A percentile compares a stretch with the other conserved stretches of the same genome.
phyloP scores from a whole-genome alignment of 2,888 invertebrate genomes.

The Cantharis rustica region DNA sequence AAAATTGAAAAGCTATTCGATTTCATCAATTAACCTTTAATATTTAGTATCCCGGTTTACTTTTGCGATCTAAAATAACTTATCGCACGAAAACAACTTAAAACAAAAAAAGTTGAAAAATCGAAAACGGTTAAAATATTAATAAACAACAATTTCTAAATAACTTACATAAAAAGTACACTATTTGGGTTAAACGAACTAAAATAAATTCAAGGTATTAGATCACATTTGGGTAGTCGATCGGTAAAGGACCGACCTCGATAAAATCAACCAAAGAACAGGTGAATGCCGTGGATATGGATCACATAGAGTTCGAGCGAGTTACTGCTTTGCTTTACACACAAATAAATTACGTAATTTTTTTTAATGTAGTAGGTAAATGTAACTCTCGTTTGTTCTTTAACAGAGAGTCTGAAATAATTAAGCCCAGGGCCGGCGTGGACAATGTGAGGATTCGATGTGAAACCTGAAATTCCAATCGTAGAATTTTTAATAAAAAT shows the following conservation, averaged over 20 bases:
- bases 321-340: background rate
- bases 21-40: background rate
- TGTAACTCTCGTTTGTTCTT: background rate
- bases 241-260: slow-evolving; percentile 20
- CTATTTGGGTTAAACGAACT: slow-evolving; percentile 5
- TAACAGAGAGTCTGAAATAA: background rate
- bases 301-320: background rate
- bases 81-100: background rate
- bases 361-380: background rate
- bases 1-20: background rate
- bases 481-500: too few relatives aligned
- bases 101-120: background rate
- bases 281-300: slow-evolving; percentile 13
- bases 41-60: background rate
- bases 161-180: background rate
- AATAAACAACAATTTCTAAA: background rate
- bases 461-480: background rate
- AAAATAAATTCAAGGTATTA: background rate
- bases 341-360: background rate
- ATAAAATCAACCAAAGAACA: slow-evolving; percentile 4
- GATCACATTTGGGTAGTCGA: background rate
- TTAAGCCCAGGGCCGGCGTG: background rate
- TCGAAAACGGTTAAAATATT: background rate
- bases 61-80: too few relatives aligned
- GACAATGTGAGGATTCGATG: background rate